Conservation (phyloP, 2,888 invertebrate genomes). For the Atrina japonica region DNA sequence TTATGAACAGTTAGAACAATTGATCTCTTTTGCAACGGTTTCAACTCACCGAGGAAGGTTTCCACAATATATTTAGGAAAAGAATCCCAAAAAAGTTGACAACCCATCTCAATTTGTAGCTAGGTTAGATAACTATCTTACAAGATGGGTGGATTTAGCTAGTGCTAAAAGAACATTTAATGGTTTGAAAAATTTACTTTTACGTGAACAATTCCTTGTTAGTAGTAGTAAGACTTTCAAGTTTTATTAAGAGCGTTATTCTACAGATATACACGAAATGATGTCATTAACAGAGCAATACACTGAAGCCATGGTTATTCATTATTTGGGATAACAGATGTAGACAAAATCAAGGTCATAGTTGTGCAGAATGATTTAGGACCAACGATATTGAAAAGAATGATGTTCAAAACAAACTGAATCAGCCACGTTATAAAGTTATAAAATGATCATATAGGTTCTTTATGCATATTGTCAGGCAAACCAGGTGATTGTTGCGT, state of each 20-base stretch:
- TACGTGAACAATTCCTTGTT: constrained; percentile 19
- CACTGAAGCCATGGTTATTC: too few relatives aligned
- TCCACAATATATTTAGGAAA: constrained; percentile 13
- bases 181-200: constrained; percentile 22
- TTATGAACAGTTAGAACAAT: constrained; percentile 32
- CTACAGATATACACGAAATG: background rate
- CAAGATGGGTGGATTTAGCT: constrained; percentile 28
- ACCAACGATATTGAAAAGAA: too few relatives aligned
- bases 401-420: background rate
- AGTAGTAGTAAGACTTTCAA: constrained; percentile 6
- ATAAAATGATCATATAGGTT: background rate
- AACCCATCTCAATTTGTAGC: constrained; percentile 26
- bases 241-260: constrained; percentile 14
- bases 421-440: background rate
- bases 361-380: too few relatives aligned
- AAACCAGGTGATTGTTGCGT: background rate
- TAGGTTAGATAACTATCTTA: constrained; percentile 26
- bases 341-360: too few relatives aligned
- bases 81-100: constrained; percentile 29
- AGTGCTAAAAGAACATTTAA: background rate
- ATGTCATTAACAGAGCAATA: background rate
- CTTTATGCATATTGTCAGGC: background rate
- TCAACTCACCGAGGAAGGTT: constrained; percentile 33
- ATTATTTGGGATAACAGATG: too few relatives aligned
- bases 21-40: constrained; percentile 16